Conservation (phyloP, 2,113 vertebrate genomes). For the Oxyruncus cristatus region DNA sequence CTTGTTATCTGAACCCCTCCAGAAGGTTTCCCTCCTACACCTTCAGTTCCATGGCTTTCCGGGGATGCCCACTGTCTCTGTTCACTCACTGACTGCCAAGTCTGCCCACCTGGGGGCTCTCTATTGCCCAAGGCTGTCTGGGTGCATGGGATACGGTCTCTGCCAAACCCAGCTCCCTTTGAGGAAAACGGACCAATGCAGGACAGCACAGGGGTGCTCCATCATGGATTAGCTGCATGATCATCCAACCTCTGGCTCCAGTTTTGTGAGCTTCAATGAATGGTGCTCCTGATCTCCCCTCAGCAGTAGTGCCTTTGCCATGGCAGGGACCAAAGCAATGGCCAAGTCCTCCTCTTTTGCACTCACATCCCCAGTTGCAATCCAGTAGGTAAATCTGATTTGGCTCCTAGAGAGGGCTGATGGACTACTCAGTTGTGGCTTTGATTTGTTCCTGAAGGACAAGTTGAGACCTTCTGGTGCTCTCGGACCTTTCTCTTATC, state of each 20-base stretch:
- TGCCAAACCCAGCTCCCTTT: neutral
- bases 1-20: neutral
- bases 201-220: neutral
- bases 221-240: neutral
- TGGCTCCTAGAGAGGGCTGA: neutral
- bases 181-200: neutral
- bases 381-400: neutral
- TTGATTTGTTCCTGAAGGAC: neutral
- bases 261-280: neutral
- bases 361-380: neutral
- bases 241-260: neutral
- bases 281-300: neutral
- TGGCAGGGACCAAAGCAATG: fast-evolving
- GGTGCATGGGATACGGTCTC: neutral
- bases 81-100: neutral
- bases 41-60: neutral
- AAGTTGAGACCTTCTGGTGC: neutral
- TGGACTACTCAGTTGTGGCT: neutral
- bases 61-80: neutral
- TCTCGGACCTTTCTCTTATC: neutral
- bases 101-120: neutral
- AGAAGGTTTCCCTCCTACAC: neutral
- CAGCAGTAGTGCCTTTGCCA: neutral
- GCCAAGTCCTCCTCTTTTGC: neutral
- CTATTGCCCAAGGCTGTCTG: fast-evolving